These are phyloP conservation scores for Setophaga kirtlandii DNA, from an alignment of 2,113 vertebrate species.

Conservation along the genomic window DNA sequence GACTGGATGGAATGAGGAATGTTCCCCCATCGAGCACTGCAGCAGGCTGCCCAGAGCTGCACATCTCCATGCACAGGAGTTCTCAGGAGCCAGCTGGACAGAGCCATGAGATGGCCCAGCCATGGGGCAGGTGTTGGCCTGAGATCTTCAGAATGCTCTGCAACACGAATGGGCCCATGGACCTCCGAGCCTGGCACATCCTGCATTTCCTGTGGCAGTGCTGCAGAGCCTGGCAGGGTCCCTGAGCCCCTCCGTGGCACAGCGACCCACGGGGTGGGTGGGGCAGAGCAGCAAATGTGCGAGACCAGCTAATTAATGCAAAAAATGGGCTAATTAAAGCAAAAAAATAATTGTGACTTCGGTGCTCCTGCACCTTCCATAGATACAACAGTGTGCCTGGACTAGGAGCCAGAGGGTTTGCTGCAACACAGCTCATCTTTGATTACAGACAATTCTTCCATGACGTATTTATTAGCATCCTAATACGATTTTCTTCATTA, in stretches of 20 bases:
- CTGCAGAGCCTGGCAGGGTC: not conserved
- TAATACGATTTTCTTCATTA: not conserved
- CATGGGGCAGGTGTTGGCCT: not conserved
- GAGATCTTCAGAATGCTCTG: not conserved
- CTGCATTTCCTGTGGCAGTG: not conserved
- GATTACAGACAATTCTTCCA: not conserved
- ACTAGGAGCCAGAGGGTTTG: not conserved
- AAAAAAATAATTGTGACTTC: not conserved
- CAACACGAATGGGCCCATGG: not conserved
- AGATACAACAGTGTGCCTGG: not conserved
- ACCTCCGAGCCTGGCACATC: not conserved
- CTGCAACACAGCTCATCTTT: not conserved
- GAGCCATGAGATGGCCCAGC: not conserved
- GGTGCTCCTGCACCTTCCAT: not conserved
- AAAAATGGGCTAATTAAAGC: not conserved
- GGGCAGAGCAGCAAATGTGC: not conserved
- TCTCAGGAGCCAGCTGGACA: not conserved
- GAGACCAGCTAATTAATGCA: not conserved
- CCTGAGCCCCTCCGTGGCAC: not conserved
- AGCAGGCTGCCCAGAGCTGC: not conserved
- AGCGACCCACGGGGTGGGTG: accelerated
- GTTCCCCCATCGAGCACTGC: accelerated
- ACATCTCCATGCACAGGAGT: not conserved
- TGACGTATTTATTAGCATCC: not conserved
- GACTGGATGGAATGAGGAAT: not conserved